Base-by-base conservation (phyloP, 2,113 vertebrate species). In the Rhabdomys dilectus region DNA sequence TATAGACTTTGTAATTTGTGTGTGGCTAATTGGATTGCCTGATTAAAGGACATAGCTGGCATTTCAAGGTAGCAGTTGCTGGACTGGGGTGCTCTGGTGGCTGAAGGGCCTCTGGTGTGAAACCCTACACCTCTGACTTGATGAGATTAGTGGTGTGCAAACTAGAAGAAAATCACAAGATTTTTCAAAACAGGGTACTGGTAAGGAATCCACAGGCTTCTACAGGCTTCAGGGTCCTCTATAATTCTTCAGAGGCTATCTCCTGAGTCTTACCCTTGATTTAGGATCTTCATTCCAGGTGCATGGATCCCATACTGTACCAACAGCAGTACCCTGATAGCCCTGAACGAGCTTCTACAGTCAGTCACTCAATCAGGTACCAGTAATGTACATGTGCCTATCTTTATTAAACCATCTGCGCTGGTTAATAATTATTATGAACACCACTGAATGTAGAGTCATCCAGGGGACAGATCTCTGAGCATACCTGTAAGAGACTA, bases 21-120 rank as follows among this genome's bases (percentile, higher is more conserved):
- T 95, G 94, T 95, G 91, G 91, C 82, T 98, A 98, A 98, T 98
- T 98, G 78, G 86, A 96, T 98, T 97, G 89, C 82, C 91, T 98
- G 97, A 98, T 98, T 96, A 97, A 96, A 97, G 96, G 94, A 97
- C 75, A 68, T 39, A 92, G 81, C 56, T 73, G 88, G 88, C 92
- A 89, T 97, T 97, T 91, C 91, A 92, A 95, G 87, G 88, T 34
- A 96, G 82, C 77, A 95, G 42, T 95, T 94, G 77, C 89, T 91
- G 76, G 66, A 70, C 86, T 64, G 53, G 39, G 88, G 36, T 88
- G 64, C 58, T 86, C 88, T 77, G 68, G 42, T 96, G 93, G 73
- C 96, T 97, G 64, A 77, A 97, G 80, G 76, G 7, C 56, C 86
- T 87, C 95, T 94, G 75, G 82, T 80, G 16, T 88, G 78, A 87